Conservation (phyloP, 2,888 invertebrate species). For the Microctonus aethiopoides region DNA sequence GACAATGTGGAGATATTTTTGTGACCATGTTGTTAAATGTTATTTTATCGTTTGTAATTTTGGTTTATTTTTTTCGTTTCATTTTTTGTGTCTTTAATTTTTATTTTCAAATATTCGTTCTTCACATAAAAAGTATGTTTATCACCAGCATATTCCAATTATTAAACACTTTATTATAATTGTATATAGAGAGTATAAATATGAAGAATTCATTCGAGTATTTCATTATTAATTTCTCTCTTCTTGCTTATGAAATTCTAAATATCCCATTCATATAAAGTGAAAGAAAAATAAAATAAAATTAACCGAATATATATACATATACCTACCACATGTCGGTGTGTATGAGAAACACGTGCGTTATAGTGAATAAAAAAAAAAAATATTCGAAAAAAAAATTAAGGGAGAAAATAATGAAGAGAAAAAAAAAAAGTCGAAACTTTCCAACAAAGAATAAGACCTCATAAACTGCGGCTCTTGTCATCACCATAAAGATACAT, state of each 20-base stretch:
- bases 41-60: not conserved
- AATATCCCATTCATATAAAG: not conserved
- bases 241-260: not conserved
- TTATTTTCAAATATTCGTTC: not conserved
- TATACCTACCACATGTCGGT: no score
- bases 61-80: not conserved
- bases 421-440: not conserved
- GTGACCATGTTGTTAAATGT: not conserved
- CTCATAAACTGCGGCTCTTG: not conserved
- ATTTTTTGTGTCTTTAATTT: not conserved
- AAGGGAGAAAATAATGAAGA: no score
- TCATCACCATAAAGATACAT: slow-evolving; percentile 1
- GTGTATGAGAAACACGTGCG: no score
- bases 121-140: not conserved
- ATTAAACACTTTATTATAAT: not conserved
- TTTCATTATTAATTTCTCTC: not conserved
- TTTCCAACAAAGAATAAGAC: not conserved
- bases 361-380: not conserved
- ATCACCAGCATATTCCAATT: not conserved
- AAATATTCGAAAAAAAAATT: not conserved
- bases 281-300: no score
- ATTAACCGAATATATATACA: no score
- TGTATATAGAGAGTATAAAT: not conserved
- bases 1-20: not conserved
- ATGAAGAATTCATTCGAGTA: not conserved